Percentiles rank a stretch among this genome's conserved stretches.
Conservation (phyloP, 2,888 invertebrate species). For the Tethea ocularis region DNA sequence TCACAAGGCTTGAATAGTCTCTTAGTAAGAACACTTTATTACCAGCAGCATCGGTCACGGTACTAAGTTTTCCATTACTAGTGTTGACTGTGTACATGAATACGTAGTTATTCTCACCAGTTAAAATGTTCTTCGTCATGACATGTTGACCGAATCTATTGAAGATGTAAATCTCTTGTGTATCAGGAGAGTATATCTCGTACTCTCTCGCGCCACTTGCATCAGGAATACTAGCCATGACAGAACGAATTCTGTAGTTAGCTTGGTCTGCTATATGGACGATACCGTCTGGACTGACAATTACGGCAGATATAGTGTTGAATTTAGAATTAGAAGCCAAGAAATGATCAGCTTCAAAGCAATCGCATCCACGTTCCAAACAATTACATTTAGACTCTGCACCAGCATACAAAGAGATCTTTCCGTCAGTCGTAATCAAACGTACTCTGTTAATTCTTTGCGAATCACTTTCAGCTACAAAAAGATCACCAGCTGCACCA, state of each 20-base stretch:
- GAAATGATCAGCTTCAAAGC: slow-evolving; percentile 96
- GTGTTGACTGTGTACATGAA: slow-evolving; percentile 99
- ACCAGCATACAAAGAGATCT: slow-evolving; percentile 96
- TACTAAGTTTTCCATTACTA: slow-evolving; percentile 96
- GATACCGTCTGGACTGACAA: slow-evolving; percentile 96
- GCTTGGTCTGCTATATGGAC: slow-evolving; percentile 98
- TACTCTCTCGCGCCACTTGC: slow-evolving; percentile 93
- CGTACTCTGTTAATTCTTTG: slow-evolving; percentile 96
- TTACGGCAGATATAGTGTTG: slow-evolving; percentile 95
- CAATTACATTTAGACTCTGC: slow-evolving; percentile 97
- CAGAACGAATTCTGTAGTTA: slow-evolving; percentile 93
- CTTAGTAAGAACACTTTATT: slow-evolving; percentile 93
- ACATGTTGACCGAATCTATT: slow-evolving; percentile 98
- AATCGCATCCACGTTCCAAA: slow-evolving; percentile 94
- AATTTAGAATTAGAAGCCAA: slow-evolving; percentile 96
- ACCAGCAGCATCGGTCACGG: slow-evolving; percentile 96
- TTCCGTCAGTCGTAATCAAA: slow-evolving; percentile 96
- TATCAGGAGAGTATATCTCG: slow-evolving; percentile 97
- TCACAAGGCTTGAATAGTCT: slow-evolving; percentile 94
- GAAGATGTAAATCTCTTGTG: slow-evolving; percentile 97
- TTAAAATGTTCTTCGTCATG: slow-evolving; percentile 96
- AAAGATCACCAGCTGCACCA: slow-evolving; percentile 95
- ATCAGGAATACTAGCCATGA: slow-evolving; percentile 95
- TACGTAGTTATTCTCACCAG: slow-evolving; percentile 95
- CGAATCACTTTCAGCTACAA: slow-evolving; percentile 97